Evolutionary conservation across 2,113 vertebrate genomes (phyloP), one percentile per base, ranked within the genome.

Genomic region (Equus przewalskii): DNA sequence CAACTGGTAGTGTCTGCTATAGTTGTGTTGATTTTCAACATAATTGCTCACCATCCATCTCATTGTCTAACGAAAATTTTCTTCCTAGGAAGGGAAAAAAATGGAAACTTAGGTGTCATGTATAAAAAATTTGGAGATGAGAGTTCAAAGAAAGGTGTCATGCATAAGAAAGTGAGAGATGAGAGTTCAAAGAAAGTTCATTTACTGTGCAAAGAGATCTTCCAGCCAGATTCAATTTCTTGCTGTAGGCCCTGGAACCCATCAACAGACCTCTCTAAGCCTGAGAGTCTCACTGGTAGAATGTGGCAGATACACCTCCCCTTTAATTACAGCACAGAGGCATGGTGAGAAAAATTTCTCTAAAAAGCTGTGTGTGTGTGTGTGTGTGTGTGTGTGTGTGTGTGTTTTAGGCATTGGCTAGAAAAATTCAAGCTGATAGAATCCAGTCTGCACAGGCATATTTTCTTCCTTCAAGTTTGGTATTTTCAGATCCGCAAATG

Each of bases 391-490:
- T 30, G 21, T 69, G 36, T 76, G 15, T 73, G 13, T 73, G 13
- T 90, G 14, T 69, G 49, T 82, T 26, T 78, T 72, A 54, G 41
- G n/a, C 65, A 64, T 62, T 83, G 86, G 64, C n/a, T 86, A 64
- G 79, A 97, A 83, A 96, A 91, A 91, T 79, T 69, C 65, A 89
- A 56, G 79, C 70, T 56, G 70, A 80, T 97, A 87, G 36, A 86
- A 85, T 94, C 89, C 54, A 89, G 28, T 92, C 69, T 83, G 96
- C 60, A 94, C 5, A 89, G 86, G 83, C 80, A 90, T 96, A 62
- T 73, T 92, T 97, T 96, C 44, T 94, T 94, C 91, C 95, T 96
- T 97, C 80, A 97, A 73, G 76, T 95, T 96, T 84, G 51, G 65
- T 84, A 90, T 94, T 96, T 96, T 90, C 69, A 95, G 88, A 93